Evolutionary conservation across 2,797 vertebrate genomes (phyloP), one percentile per base, ranked within the genome.

Genomic region (Bradypus variegatus): DNA sequence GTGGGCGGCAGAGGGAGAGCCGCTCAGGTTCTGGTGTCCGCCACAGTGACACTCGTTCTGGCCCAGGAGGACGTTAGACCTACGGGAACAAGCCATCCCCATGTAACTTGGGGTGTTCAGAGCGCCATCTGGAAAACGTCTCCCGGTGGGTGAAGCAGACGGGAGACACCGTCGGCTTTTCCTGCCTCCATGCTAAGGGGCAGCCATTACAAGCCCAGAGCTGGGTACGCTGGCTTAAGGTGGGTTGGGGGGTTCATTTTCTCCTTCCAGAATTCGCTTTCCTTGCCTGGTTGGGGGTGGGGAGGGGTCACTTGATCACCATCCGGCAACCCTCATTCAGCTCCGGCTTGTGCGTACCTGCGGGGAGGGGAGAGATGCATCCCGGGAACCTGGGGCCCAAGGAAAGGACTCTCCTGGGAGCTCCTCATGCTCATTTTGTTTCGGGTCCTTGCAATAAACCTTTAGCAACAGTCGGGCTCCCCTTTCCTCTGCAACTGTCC

Each of bases 11-110:
- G 76, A 0, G 77, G 58, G 19, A 91, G 95, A 86, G 75, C 69
- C 31, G 62, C 77, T 79, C n/a, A 2, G 78, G 88, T 23, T 0
- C 16, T 25, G 10, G 64, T 31, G 67, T 81, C 70, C 1, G 83
- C 55, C n/a, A 8, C 33, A 58, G 89, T 5, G 5, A 88, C 33
- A 38, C 84, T 88, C 58, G 64, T 81, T 85, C 70, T 2, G 76
- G 83, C 83, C 86, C 53, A 38, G 53, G 45, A 94, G 41, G 53
- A 79, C 76, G 84, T 60, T 16, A 80, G 94, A 31, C 16, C 55
- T 93, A 88, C 5, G 93, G 88, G 93, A 84, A n/a, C 67, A 73
- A 70, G 36, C 50, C n/a, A 7, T 48, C 76, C 79, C 76, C 48
- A 53, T 1, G 13, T 58, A 7, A 9, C 0, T 27, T 9, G 27